Evolutionary conservation across 2,888 invertebrate genomes (phyloP).

Genomic region (Choristoneura rosaceana): DNA sequence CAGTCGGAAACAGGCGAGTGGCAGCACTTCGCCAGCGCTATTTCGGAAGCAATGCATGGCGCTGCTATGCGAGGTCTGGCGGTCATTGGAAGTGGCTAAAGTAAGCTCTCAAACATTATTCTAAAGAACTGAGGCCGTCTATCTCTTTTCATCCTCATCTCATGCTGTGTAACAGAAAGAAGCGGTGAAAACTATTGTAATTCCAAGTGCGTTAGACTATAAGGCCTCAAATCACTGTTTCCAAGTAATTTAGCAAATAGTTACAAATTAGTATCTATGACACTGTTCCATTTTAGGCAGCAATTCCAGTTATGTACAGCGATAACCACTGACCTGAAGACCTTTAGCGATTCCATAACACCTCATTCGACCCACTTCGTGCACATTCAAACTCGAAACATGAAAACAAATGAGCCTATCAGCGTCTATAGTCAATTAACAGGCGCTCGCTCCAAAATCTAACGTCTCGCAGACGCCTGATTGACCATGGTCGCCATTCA

Average conservation of each 20-base stretch:
- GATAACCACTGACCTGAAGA: conserved; percentile 5
- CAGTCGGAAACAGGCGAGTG: conserved; percentile 58
- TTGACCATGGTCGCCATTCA: conserved; percentile 16
- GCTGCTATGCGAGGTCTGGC: conserved; percentile 50
- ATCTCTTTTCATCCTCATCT: too few species aligned
- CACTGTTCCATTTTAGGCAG: neutral
- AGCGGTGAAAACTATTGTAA: too few species aligned
- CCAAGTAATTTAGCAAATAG: neutral
- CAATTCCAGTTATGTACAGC: neutral
- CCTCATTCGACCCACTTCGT: neutral
- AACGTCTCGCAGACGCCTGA: conserved; percentile 19
- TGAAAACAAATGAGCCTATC: conserved; percentile 8
- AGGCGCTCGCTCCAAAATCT: neutral
- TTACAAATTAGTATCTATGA: neutral
- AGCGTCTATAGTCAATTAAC: conserved; percentile 6
- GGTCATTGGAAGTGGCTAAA: neutral
- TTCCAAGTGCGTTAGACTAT: too few species aligned
- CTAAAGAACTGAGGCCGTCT: neutral
- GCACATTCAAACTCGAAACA: neutral
- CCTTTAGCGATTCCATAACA: conserved; percentile 4
- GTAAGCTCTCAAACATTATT: neutral
- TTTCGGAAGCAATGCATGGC: conserved; percentile 64
- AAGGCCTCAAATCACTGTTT: neutral
- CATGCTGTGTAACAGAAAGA: too few species aligned
- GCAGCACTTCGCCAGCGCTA: conserved; percentile 50